A percentile compares a stretch with the other conserved stretches of the same genome.
Conservation (phyloP, 1,140 invertebrate genomes). For the Apocrypta bakeri region DNA sequence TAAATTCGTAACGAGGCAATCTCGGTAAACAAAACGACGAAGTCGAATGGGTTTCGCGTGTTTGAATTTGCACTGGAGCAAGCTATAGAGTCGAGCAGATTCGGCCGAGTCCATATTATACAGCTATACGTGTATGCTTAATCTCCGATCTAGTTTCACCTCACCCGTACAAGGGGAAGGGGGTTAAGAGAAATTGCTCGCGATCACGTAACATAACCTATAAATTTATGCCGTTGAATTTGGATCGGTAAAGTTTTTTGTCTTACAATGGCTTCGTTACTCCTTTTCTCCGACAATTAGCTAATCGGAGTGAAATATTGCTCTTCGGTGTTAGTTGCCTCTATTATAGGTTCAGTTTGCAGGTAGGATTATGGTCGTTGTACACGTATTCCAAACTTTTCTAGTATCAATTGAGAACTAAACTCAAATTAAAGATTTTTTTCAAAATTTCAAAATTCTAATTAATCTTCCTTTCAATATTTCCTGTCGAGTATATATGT, state of each 20-base stretch:
- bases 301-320: neutral
- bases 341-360: neutral
- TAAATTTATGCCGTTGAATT: neutral
- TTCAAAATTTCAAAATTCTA: too few relatives aligned
- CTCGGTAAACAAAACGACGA: slow-evolving; percentile 12
- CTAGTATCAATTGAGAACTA: too few relatives aligned
- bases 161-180: neutral
- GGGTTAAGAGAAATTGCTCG: neutral
- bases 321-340: neutral
- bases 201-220: slow-evolving; percentile 12
- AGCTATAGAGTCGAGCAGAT: neutral
- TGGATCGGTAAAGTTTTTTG: neutral
- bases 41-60: slow-evolving; percentile 5
- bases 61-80: slow-evolving; percentile 2
- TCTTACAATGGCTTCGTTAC: neutral
- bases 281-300: neutral
- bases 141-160: slow-evolving; percentile 15
- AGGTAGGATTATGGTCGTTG: too few relatives aligned
- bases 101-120: slow-evolving; percentile 1
- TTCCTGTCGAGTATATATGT: neutral
- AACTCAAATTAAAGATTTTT: too few relatives aligned
- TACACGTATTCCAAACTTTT: too few relatives aligned
- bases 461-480: too few relatives aligned
- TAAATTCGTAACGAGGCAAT: slow-evolving; percentile 32
- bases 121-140: neutral